Conservation (phyloP, 2,113 vertebrate genomes). For the Channa argus region DNA sequence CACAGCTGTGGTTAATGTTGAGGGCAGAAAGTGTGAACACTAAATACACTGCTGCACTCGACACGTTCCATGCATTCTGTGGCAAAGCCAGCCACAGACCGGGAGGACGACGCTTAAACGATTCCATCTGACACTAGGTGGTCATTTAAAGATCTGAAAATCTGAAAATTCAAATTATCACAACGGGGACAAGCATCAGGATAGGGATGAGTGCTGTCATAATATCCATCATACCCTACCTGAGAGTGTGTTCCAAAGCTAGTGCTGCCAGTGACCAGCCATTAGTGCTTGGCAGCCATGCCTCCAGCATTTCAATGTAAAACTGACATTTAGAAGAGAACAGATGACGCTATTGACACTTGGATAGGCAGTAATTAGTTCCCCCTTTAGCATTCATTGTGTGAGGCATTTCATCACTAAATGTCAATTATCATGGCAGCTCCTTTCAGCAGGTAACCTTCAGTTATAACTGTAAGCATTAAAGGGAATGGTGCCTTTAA, state of each 20-base stretch:
- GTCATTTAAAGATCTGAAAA: neutral
- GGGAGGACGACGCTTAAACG: neutral
- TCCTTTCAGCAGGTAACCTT: constrained; percentile 77
- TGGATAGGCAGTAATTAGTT: constrained; percentile 80
- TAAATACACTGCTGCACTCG: neutral
- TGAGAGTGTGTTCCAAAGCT: constrained; percentile 47
- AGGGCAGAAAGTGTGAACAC: neutral
- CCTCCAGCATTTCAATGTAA: constrained; percentile 76
- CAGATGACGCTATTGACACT: constrained; percentile 79
- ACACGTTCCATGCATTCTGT: neutral
- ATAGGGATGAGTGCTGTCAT: constrained; percentile 4
- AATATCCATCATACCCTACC: constrained; percentile 45
- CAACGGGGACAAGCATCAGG: constrained; percentile 15
- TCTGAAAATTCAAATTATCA: constrained; percentile 3
- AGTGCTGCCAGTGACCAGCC: constrained; percentile 48
- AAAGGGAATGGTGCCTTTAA: constrained; percentile 72
- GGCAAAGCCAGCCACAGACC: neutral
- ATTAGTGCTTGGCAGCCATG: constrained; percentile 57
- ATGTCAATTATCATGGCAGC: constrained; percentile 84
- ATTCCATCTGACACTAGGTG: neutral
- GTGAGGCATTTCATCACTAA: constrained; percentile 80
- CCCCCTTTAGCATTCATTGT: constrained; percentile 77
- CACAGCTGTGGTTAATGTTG: neutral
- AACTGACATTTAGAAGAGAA: constrained; percentile 82
- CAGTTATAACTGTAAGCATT: constrained; percentile 75